A percentile compares a stretch with the other conserved stretches of the same genome.
Conservation (phyloP, 2,113 vertebrate genomes). For the Dryoscopus gambensis region DNA sequence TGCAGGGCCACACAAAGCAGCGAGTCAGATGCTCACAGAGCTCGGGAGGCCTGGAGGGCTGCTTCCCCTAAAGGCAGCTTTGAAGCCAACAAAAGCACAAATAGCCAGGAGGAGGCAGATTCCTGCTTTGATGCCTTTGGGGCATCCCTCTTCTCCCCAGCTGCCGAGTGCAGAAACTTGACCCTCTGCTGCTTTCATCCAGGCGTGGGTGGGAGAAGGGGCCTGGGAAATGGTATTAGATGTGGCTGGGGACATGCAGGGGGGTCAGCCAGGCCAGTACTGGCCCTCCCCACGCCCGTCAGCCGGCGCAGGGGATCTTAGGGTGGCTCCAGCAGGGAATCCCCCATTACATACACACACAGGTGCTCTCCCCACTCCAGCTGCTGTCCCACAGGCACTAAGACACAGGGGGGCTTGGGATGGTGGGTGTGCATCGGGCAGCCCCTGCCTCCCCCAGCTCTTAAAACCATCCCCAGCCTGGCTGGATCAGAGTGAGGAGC, state of each 20-base stretch:
- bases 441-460: neutral
- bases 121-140: conserved; percentile 45
- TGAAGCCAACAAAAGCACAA: neutral
- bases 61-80: neutral
- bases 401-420: neutral
- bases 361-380: conserved; percentile 1
- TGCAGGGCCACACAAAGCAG: neutral
- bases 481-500: neutral
- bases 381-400: neutral
- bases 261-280: neutral
- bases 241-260: neutral
- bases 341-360: conserved; percentile 35
- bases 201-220: neutral
- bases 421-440: neutral
- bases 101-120: neutral
- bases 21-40: neutral
- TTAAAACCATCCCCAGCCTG: neutral
- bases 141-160: neutral
- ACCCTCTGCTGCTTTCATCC: neutral
- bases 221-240: neutral
- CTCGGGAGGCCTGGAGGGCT: neutral
- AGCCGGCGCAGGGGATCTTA: conserved; percentile 15
- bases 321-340: conserved; percentile 15
- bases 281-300: neutral
- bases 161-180: neutral